Evolutionary conservation across 2,797 vertebrate genomes (phyloP).

Genomic region (Acomys russatus): DNA sequence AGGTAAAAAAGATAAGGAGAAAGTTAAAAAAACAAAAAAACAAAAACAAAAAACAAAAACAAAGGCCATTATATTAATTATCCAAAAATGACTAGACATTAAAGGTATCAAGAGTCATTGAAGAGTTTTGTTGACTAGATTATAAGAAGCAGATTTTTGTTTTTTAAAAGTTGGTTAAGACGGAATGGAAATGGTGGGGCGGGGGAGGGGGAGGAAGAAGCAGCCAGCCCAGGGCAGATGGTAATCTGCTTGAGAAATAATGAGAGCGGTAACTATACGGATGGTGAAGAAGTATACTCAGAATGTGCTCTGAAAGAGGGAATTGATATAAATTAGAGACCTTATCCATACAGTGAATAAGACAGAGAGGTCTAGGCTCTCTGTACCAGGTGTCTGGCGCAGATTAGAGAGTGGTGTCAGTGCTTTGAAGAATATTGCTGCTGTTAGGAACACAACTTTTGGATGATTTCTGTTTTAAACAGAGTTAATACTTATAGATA

Average conservation of each 20-base stretch:
- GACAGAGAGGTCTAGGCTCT: not conserved
- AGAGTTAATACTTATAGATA: not conserved
- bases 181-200: not conserved
- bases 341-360: not conserved
- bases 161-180: not conserved
- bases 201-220: accelerated
- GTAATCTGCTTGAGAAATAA: constrained; percentile 35
- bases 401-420: not conserved
- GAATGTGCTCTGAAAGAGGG: not conserved
- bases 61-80: not conserved
- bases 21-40: no score
- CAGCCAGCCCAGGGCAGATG: not conserved
- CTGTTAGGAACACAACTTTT: not conserved
- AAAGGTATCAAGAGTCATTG: not conserved
- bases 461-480: not conserved
- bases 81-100: not conserved
- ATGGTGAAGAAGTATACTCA: not conserved
- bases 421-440: not conserved
- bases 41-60: not conserved
- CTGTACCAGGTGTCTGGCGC: not conserved
- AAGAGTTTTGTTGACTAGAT: not conserved
- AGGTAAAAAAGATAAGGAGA: not conserved
- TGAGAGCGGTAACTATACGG: not conserved
- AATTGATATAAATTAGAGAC: not conserved
- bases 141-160: not conserved